Evolutionary conservation across 1,140 invertebrate species (phyloP).

Genomic region (Drosophila punjabiensis): DNA sequence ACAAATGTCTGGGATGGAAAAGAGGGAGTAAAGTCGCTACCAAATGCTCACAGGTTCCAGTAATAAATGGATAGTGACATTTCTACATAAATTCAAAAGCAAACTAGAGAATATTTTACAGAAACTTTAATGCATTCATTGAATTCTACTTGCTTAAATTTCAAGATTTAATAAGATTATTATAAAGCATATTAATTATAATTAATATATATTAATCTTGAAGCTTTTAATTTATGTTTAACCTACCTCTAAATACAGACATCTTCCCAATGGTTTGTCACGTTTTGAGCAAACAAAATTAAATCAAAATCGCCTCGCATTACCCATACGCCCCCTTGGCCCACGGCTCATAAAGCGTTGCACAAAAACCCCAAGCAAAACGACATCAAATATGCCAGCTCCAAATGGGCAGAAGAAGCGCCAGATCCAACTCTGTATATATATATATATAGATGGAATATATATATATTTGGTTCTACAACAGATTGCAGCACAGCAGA

Average conservation of each 20-base stretch:
- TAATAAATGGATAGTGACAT: not conserved
- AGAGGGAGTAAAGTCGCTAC: not conserved
- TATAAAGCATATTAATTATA: no score
- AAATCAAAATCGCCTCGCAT: conserved; percentile 38
- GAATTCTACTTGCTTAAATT: not conserved
- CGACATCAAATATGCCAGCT: conserved; percentile 52
- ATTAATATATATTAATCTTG: not conserved
- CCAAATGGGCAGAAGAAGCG: conserved; percentile 40
- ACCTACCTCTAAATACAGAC: not conserved
- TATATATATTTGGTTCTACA: conserved; percentile 25
- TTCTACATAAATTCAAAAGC: not conserved
- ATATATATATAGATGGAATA: not conserved
- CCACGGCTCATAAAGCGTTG: conserved; percentile 30
- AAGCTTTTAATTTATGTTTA: not conserved
- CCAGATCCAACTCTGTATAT: conserved; percentile 19
- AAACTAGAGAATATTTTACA: not conserved
- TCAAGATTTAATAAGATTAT: not conserved
- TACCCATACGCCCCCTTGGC: conserved; percentile 15
- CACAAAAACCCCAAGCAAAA: conserved; percentile 45
- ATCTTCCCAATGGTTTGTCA: conserved; percentile 18
- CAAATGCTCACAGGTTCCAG: not conserved
- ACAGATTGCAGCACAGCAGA: conserved; percentile 30
- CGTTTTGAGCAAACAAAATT: conserved; percentile 43
- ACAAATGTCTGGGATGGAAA: conserved; percentile 41
- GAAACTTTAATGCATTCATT: not conserved